Base-by-base conservation (phyloP, 2,888 invertebrate genomes). In the Cheilosia urbana region DNA sequence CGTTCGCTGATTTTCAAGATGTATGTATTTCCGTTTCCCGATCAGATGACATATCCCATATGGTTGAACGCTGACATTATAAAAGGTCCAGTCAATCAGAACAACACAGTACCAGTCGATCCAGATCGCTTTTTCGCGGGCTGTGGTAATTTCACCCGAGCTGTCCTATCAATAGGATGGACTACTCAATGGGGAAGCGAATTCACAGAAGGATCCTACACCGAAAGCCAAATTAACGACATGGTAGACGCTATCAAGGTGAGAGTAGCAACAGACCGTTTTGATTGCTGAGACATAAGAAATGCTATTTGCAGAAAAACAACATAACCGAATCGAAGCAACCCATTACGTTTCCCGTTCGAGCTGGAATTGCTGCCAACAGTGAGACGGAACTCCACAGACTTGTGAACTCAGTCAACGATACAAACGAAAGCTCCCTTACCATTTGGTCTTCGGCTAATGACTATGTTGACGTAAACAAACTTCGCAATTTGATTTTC, bases 41-140 rank as follows among this genome's bases (percentile, higher is more conserved):
- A 15, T 34, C 30, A 97, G 96, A 92, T 95, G 88, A 93, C 92
- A 0, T 95, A 95, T 89, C 97, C 97, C 0, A 90, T 98, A 4
- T 97, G 97, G 96, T 91, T 98, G 76, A 98, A 98, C 91, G 97
- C 98, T 0, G 98, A 98, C 91, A 96, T 98, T 51, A 84, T 92
- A 0, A 84, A 93, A 0, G 98, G 98, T 0, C 97, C 97, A 0
- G 94, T 95, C 0, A 93, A 95, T 75, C 91, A 93, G 9, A 93
- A 93, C 3, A 90, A 91, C 15, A 90, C 93, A 0, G 91, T 89
- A 53, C 96, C 96, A 0, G 95, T 97, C 0, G 94, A 96, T 89
- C 89, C 91, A 1, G 85, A 87, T 7, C 87, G 88, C 7, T 98
- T 98, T 92, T 92, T 98, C 30, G 89, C 91, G 0, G 93, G 94